Percentiles rank a stretch among this genome's conserved stretches.
phyloP scores from a whole-genome alignment of 2,888 invertebrate species.

The Agriopis leucophaearia region DNA sequence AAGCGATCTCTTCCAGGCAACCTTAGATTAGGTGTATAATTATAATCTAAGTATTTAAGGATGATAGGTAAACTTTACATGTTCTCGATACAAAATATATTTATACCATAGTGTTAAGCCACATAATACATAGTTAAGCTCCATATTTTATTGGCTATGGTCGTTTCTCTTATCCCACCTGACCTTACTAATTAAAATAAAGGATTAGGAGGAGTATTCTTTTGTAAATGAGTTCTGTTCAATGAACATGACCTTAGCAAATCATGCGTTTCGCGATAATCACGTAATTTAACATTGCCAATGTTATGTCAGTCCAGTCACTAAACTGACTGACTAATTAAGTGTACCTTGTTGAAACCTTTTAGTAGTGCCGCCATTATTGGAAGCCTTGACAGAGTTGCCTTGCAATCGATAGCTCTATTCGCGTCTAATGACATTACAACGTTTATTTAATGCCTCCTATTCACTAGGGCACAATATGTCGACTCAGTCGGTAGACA shows the following conservation, averaged over 20 bases:
- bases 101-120: too few species aligned
- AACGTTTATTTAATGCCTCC: conserved; percentile 25
- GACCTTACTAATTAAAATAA: not conserved
- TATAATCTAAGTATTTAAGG: too few species aligned
- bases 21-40: too few species aligned
- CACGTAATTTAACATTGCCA: conserved; percentile 15
- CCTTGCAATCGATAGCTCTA: conserved; percentile 35
- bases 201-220: not conserved
- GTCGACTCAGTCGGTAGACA: not conserved
- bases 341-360: conserved; percentile 27
- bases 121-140: too few species aligned
- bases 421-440: conserved; percentile 15
- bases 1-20: too few species aligned
- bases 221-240: not conserved
- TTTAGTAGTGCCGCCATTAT: conserved; percentile 32
- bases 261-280: conserved; percentile 12
- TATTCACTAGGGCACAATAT: not conserved
- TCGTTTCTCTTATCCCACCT: too few species aligned
- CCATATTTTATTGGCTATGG: too few species aligned
- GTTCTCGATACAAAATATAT: too few species aligned
- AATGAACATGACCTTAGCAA: conserved; percentile 10
- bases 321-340: too few species aligned
- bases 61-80: too few species aligned
- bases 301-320: not conserved
- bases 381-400: conserved; percentile 47